Percentiles rank a stretch among this genome's conserved stretches.
phyloP scores from a whole-genome alignment of 2,888 invertebrate genomes.

The Synergus japonicus region DNA sequence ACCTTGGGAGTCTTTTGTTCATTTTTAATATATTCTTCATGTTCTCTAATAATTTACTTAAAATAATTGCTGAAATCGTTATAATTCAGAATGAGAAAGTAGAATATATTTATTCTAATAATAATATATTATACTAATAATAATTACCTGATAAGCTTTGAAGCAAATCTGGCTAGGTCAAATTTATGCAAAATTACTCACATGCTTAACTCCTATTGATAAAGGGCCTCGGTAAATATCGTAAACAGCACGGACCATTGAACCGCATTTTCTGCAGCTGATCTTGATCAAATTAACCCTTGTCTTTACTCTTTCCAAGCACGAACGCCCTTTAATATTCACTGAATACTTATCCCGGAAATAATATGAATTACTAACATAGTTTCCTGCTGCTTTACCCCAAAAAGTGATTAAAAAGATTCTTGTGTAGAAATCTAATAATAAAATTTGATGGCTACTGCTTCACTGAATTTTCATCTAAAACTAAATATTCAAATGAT shows the following conservation, averaged over 20 bases:
- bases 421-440: not conserved
- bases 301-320: slow-evolving; percentile 37
- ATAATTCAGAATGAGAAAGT: not conserved
- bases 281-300: slow-evolving; percentile 32
- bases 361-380: not conserved
- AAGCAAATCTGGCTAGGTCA: not conserved
- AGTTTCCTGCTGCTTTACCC: not conserved
- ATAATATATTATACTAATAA: not conserved
- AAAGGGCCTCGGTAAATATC: slow-evolving; percentile 33
- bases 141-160: not conserved
- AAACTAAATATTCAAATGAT: not conserved
- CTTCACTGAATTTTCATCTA: not conserved
- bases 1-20: not conserved
- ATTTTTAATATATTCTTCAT: slow-evolving; percentile 15
- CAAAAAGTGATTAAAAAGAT: not conserved
- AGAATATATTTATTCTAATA: not conserved
- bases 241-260: slow-evolving; percentile 33
- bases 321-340: slow-evolving; percentile 24
- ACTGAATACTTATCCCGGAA: slow-evolving; percentile 9
- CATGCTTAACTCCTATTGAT: slow-evolving; percentile 18
- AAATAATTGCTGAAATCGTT: not conserved
- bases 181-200: slow-evolving; percentile 18
- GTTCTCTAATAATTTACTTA: not conserved
- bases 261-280: slow-evolving; percentile 24
- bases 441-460: not conserved